Evolutionary conservation across 1,140 invertebrate species (phyloP), one percentile per base, ranked within the genome.

Genomic region (Brachystomella parvula): DNA sequence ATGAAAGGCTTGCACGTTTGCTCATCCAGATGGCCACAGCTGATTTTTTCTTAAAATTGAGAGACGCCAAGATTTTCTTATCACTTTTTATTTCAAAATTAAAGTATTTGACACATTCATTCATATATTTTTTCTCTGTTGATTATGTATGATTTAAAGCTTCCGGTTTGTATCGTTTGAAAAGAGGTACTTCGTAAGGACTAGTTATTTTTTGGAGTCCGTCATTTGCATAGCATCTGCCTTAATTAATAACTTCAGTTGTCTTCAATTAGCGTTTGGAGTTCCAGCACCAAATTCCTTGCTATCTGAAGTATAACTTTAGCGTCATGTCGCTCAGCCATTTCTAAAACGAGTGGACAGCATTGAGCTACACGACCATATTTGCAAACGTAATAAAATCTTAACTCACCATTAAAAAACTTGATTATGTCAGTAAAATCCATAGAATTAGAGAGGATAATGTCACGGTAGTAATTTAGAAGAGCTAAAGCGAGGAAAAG

Each of bases 401-500:
- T 12, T 6, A 53, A 26, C 78, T 79, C 79, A 94, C 92, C 92
- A 81, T 96, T 96, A 76, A 96, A 96, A 79, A 96, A 97, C 77
- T 95, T 96, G 75, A 97, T 97, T 71, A 96, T 94, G 78, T 97
- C 94, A 0, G 94, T 96, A 77, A 96, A 96, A 77, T 96, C 93
- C 92, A 97, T 96, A 71, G 88, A 86, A 79, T 96, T 96, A 65
- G 90, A 89, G 35, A 97, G 80, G 47, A 97, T 94, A 66, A 97
- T 92, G 75, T 96, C 92, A 60, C 94, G 78, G 77, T 97, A 97
- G 66, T 89, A 90, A 78, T 94, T 89, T 0, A 97, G 84, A 47
- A 97, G 78, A 0, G 93, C 91, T 39, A 97, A 82, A 0, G 93
- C 94, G 68, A 97, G 84, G 79, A 97, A 97, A 26, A 97, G 79